Percentiles rank a stretch among this genome's conserved stretches.
Evolutionary conservation across 2,888 invertebrate species (phyloP).

Genomic region (Aphidoletes aphidimyza): DNA sequence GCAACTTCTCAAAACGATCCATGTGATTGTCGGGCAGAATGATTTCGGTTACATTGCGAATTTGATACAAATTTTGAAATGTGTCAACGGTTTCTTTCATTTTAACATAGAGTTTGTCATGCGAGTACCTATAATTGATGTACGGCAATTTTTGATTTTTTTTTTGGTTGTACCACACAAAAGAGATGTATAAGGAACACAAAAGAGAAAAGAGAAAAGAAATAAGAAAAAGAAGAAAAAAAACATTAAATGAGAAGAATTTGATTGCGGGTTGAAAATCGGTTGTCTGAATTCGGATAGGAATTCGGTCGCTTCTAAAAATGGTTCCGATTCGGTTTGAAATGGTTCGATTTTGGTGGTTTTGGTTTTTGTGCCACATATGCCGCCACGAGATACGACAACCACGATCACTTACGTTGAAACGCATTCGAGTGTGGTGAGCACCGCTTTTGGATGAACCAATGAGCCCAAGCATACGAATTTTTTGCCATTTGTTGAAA

Average conservation of each 20-base stretch:
- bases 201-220: background rate
- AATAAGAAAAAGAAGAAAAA: background rate
- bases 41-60: conserved; percentile 22
- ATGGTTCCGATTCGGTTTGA: too few relatives aligned
- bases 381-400: background rate
- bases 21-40: conserved; percentile 34
- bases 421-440: conserved; percentile 54
- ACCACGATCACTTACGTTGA: conserved; percentile 40
- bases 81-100: conserved; percentile 44
- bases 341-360: too few relatives aligned
- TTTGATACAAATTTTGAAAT: conserved; percentile 46
- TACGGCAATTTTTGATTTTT: too few relatives aligned
- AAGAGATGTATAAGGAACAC: background rate
- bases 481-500: conserved; percentile 1
- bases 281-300: too few relatives aligned
- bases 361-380: background rate
- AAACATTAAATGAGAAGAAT: background rate
- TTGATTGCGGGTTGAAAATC: too few relatives aligned
- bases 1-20: conserved; percentile 20
- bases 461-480: conserved; percentile 48
- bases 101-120: conserved; percentile 7
- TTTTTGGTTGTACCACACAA: background rate
- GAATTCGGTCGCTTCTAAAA: too few relatives aligned
- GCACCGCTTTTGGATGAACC: conserved; percentile 36
- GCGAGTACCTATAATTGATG: conserved; percentile 1